Base-by-base conservation (phyloP, 2,888 invertebrate species). In the Tiliacea aurago region DNA sequence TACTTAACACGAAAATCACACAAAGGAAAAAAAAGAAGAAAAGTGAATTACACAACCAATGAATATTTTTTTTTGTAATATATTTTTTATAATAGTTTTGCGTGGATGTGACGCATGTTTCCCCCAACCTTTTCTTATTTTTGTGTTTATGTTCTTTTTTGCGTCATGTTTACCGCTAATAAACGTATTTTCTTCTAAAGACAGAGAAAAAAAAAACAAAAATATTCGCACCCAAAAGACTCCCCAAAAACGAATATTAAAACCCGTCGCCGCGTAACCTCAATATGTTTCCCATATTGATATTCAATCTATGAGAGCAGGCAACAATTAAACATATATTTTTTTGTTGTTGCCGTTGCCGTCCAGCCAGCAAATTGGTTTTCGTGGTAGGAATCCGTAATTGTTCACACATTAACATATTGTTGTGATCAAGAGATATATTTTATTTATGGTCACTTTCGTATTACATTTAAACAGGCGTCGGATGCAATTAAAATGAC, bases 381-480 rank as follows among this genome's bases (percentile, higher is more conserved):
- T 85, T 65, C 78, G 83, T 85, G 87, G 80, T 86, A 75, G 80
- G 85, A 85, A 86, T 86, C 58, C 72, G 69, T 81, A 80, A 84
- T 85, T 78, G 78, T 80, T 80, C 63, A 81, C 83, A 84, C 76
- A 81, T 85, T 80, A 80, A 71, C 70, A 78, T 85, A 84, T 61
- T 37, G 70, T 58, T 83, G 51, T 64, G 83, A 79, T 83, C 58
- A 49, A 61, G 76, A 68, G 67, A 82, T 77, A 80, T 61, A 76
- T 66, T 80, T 63, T 65, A 62, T 80, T 78, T 75, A 78, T 71
- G 51, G 20, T 41, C 58, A 47, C 51, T 76, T 53, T 71, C 51
- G 62, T 28, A 56, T 56, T 61, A 72, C 59, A 72, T 59, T 56
- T 70, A 70, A 75, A 75, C 55, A 70, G 23, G 43, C 43, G 61